Evolutionary conservation across 2,113 vertebrate species (phyloP).

Genomic region (Crotalus viridis): DNA sequence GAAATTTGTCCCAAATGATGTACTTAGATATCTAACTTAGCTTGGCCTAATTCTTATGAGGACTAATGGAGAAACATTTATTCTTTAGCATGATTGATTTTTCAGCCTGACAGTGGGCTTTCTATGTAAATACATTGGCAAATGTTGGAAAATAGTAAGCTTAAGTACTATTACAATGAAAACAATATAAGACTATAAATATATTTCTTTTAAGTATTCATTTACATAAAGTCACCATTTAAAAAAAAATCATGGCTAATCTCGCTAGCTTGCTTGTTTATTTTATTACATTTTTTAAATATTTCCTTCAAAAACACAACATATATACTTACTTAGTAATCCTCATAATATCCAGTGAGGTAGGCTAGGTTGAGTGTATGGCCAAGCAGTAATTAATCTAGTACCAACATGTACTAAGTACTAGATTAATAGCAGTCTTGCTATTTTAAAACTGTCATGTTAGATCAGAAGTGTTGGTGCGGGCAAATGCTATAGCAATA

Average conservation of each 20-base stretch:
- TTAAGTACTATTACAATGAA: not conserved
- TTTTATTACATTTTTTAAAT: not conserved
- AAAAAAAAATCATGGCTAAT: not conserved
- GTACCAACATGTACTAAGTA: not conserved
- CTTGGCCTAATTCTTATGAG: not conserved
- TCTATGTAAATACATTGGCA: not conserved
- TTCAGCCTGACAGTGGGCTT: not conserved
- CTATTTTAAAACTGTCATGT: slow-evolving; percentile 40
- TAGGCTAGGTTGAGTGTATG: not conserved
- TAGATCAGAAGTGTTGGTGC: slow-evolving; percentile 29
- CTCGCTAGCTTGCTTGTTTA: slow-evolving; percentile 20
- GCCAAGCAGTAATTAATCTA: not conserved
- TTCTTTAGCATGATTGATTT: not conserved
- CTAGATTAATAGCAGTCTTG: not conserved
- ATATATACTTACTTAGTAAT: not conserved
- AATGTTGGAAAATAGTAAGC: not conserved
- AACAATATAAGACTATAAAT: not conserved
- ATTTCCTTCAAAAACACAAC: not conserved
- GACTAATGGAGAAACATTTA: not conserved
- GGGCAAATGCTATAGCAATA: slow-evolving; percentile 42
- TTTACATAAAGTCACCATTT: not conserved
- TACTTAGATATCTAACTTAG: not conserved
- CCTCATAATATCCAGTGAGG: not conserved
- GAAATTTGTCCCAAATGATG: not conserved
- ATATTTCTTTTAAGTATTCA: not conserved